Evolutionary conservation across 2,113 vertebrate genomes (phyloP).

Genomic region (Anarrhichthys ocellatus): DNA sequence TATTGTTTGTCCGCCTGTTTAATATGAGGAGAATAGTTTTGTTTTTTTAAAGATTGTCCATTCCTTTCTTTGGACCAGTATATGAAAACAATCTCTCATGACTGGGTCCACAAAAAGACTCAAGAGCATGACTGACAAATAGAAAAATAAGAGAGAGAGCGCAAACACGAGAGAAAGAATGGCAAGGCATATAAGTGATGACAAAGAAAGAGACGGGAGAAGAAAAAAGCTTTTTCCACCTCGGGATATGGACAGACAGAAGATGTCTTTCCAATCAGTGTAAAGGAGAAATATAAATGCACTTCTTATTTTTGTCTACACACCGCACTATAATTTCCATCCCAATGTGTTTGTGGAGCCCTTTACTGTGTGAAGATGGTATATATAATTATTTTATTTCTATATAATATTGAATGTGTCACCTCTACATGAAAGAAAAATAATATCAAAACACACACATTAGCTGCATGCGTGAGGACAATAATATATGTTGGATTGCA

Average conservation of each 20-base stretch:
- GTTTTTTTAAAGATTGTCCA: slow-evolving; percentile 1
- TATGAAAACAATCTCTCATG: slow-evolving; percentile 23
- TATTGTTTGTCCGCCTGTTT: not conserved
- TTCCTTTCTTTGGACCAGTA: not conserved
- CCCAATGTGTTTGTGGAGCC: slow-evolving; percentile 41
- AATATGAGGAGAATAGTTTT: slow-evolving; percentile 21
- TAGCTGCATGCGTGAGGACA: slow-evolving; percentile 28
- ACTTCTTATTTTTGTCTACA: slow-evolving; percentile 40
- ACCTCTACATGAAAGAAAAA: slow-evolving; percentile 55
- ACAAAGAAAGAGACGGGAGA: slow-evolving; percentile 50
- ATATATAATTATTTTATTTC: not conserved
- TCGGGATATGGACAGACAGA: slow-evolving; percentile 55
- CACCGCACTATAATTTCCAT: slow-evolving; percentile 48
- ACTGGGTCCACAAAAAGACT: slow-evolving; percentile 3
- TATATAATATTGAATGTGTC: slow-evolving; percentile 12
- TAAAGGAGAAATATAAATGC: slow-evolving; percentile 50
- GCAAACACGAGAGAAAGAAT: slow-evolving; percentile 18
- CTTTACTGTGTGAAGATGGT: slow-evolving; percentile 32
- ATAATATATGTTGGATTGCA: slow-evolving; percentile 41
- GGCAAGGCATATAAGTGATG: slow-evolving; percentile 39
- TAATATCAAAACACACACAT: slow-evolving; percentile 15
- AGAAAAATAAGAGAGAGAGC: slow-evolving; percentile 1
- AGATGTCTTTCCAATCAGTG: slow-evolving; percentile 47
- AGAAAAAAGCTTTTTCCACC: slow-evolving; percentile 45
- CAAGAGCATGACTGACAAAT: slow-evolving; percentile 20